Percentiles rank a stretch among this genome's conserved stretches.
Conservation (phyloP, 2,797 vertebrate genomes). For the Anguilla obscura region DNA sequence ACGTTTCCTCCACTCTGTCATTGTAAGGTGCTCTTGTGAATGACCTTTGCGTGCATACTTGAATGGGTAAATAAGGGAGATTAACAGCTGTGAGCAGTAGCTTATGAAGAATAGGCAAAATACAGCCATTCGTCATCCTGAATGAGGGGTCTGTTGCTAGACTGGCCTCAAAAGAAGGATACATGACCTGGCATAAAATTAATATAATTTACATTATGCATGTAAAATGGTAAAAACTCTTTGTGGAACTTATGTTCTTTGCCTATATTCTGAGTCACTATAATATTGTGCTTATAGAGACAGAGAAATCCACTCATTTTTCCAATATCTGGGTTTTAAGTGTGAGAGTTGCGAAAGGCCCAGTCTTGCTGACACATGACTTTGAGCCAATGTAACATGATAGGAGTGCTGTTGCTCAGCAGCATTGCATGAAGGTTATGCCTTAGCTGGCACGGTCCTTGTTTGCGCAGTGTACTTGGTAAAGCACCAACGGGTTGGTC, state of each 20-base stretch:
- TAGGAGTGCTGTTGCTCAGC: neutral
- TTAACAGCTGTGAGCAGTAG: neutral
- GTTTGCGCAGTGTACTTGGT: neutral
- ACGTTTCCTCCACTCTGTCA: neutral
- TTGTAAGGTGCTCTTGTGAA: neutral
- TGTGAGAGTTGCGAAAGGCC: neutral
- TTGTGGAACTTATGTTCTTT: neutral
- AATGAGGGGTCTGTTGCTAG: neutral
- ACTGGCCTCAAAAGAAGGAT: neutral
- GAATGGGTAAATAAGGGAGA: neutral
- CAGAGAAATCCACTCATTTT: neutral
- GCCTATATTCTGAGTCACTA: neutral
- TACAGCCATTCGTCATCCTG: neutral
- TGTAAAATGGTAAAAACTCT: neutral
- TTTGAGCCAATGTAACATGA: neutral
- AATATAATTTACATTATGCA: neutral
- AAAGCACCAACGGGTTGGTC: neutral
- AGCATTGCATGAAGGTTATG: neutral
- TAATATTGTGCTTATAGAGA: neutral
- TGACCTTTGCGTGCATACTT: neutral
- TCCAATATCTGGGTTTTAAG: neutral
- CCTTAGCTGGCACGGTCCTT: neutral
- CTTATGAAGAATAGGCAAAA: neutral
- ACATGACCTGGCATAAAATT: neutral
- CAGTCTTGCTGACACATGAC: slow-evolving; percentile 9